Evolutionary conservation across 2,888 invertebrate genomes (phyloP).

Genomic region (Acleris literana): DNA sequence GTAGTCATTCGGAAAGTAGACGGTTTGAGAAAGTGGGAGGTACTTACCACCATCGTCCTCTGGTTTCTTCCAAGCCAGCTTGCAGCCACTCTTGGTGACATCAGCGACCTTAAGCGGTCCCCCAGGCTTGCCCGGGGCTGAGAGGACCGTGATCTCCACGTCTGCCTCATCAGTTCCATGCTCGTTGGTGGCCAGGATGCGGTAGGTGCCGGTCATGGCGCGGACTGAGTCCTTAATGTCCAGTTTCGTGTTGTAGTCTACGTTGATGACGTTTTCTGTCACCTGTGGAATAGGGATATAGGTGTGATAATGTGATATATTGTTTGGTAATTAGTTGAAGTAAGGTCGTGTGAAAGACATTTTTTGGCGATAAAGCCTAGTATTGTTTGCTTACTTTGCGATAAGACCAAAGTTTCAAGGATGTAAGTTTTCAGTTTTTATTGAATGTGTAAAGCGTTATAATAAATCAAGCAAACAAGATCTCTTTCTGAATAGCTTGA

Average conservation of each 20-base stretch:
- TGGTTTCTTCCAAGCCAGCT: constrained; percentile 96
- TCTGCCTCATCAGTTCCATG: constrained; percentile 97
- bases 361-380: too few species aligned
- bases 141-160: constrained; percentile 94
- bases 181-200: constrained; percentile 94
- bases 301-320: neutral
- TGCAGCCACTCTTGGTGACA: constrained; percentile 94
- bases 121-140: constrained; percentile 92
- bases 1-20: too few species aligned
- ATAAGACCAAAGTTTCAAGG: too few species aligned
- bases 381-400: too few species aligned
- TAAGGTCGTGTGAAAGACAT: too few species aligned
- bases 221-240: constrained; percentile 90
- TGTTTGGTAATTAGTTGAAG: too few species aligned
- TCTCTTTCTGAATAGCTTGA: too few species aligned
- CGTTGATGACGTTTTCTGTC: constrained; percentile 90
- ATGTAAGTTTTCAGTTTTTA: too few species aligned
- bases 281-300: constrained; percentile 62
- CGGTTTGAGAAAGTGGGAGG: too few species aligned
- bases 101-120: constrained; percentile 95
- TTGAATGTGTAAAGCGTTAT: too few species aligned
- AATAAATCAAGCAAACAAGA: too few species aligned
- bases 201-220: constrained; percentile 95
- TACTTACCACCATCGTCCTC: constrained; percentile 94
- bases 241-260: constrained; percentile 95